Base-by-base conservation (phyloP, 2,888 invertebrate genomes). In the Exephanes ischioxanthus region DNA sequence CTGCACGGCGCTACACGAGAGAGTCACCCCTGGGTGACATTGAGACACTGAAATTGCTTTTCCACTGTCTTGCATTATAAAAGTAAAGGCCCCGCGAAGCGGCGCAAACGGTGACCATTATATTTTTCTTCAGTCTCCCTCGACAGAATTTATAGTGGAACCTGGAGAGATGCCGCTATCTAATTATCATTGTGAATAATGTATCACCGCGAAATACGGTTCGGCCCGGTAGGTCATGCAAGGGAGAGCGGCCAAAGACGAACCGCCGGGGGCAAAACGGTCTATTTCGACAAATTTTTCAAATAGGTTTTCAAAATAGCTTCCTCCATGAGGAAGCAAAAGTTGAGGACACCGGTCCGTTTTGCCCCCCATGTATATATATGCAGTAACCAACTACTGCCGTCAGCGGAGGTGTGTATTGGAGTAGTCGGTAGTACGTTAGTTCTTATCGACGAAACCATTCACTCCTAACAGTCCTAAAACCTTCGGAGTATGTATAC, bases 1-100 rank as follows among this genome's bases (percentile, higher is more conserved):
- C 14, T 48, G 26, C 58, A 26, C 58, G 58, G 58, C 11, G 51
- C 55, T 26, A 41, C 58, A 37, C 11, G 16, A 33, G 58, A 30
- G 53, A 67, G 77, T 58, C 22, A 58, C 58, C 71, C 51, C 67
- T 72, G 68, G 71, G 63, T 82, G 82, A 85, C 82, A 79, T 82
- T 82, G 78, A 79, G 82, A 79, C 84, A 58, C 33, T 76, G 82
- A 76, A 85, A 85, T 85, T 85, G 79, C 85, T 82, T 85, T 75
- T 82, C 66, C 71, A 68, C 70, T 79, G 66, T 75, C 82, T 82
- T 79, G 75, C 75, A 67, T 82, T 79, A 82, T 85, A 33, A 71
- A 79, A 37, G 66, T 58, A 81, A 72, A 11, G 33, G 30, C 41
- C 30, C 68, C 78, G 58, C 41, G 53, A 33, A 33, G 37, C 53